Conservation (phyloP, 1,140 invertebrate species). For the Drosophila pandora region DNA sequence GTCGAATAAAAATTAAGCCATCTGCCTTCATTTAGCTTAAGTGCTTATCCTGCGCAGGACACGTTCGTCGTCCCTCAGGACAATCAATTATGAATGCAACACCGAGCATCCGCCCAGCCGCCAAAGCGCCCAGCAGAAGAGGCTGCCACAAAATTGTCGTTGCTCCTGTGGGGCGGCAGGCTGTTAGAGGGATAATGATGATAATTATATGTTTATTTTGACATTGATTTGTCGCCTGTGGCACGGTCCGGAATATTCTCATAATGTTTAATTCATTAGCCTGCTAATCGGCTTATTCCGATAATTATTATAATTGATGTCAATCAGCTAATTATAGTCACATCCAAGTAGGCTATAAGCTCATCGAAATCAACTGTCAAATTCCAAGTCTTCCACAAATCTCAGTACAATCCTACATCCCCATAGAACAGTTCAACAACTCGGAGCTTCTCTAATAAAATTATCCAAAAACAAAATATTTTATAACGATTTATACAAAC, state of each 20-base stretch:
- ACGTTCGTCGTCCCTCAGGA: constrained; percentile 59
- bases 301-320: constrained; percentile 58
- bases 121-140: constrained; percentile 1
- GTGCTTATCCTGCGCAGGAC: constrained; percentile 40
- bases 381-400: not conserved
- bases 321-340: constrained; percentile 43
- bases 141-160: constrained; percentile 31
- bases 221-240: constrained; percentile 50
- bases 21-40: constrained; percentile 58
- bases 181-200: constrained; percentile 31
- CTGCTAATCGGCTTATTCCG: constrained; percentile 62
- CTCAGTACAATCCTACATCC: not conserved
- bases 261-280: constrained; percentile 45
- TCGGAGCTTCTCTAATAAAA: not conserved
- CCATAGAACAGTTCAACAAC: not conserved
- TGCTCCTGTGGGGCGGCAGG: not conserved
- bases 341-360: constrained; percentile 24
- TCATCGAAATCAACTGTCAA: not conserved
- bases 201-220: constrained; percentile 55
- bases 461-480: not conserved
- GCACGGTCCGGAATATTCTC: not conserved
- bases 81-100: constrained; percentile 74
- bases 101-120: constrained; percentile 8
- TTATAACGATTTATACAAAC: constrained; percentile 4
- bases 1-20: constrained; percentile 57